Evolutionary conservation across 1,140 invertebrate genomes (phyloP).

Genomic region (Euura saliciscinereae): DNA sequence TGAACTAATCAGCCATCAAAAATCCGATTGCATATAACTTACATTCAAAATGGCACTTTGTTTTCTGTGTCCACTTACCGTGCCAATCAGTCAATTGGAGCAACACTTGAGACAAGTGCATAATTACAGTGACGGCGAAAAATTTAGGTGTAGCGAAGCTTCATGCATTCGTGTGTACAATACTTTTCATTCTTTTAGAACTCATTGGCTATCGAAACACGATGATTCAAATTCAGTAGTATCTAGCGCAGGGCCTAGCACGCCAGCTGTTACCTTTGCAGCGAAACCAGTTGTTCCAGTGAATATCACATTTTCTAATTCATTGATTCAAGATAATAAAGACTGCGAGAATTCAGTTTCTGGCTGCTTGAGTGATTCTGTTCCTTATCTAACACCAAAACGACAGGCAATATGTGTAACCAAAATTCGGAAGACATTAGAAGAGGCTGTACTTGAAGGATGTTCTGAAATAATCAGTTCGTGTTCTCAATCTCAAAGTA

Average conservation of each 20-base stretch:
- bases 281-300: not conserved
- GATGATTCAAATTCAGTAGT: constrained; percentile 7
- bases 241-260: not conserved
- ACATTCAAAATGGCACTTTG: constrained; percentile 16
- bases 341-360: not conserved
- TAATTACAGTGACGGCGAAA: constrained; percentile 5
- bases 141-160: constrained; percentile 13
- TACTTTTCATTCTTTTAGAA: constrained; percentile 19
- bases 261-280: not conserved
- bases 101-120: constrained; percentile 13
- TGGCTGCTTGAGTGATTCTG: not conserved
- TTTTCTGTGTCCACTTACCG: constrained; percentile 9
- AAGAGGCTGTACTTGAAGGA: constrained; percentile 7
- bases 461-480: constrained; percentile 11
- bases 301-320: not conserved
- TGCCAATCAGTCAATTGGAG: constrained; percentile 4
- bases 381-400: not conserved
- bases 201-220: constrained; percentile 16
- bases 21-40: constrained; percentile 1
- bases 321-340: constrained; percentile 2
- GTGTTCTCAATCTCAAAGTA: constrained; percentile 16
- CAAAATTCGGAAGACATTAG: not conserved
- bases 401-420: not conserved
- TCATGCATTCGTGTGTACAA: constrained; percentile 15
- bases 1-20: constrained; percentile 6